A percentile compares a stretch with the other conserved stretches of the same genome.
Evolutionary conservation across 2,113 vertebrate species (phyloP).

Genomic region (Pygathrix nemaeus): DNA sequence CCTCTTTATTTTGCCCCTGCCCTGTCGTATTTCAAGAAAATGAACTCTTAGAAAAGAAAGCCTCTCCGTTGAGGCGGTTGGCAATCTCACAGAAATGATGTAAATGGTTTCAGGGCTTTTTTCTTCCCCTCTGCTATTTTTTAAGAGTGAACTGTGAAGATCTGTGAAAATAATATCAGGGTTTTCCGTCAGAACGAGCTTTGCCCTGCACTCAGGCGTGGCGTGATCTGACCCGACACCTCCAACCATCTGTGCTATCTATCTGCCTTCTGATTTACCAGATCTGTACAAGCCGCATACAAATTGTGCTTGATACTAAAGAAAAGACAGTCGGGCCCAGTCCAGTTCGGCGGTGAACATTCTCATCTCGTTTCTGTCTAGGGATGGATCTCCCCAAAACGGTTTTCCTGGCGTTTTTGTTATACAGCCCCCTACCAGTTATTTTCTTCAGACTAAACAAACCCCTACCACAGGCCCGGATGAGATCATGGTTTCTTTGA

Average conservation of each 20-base stretch:
- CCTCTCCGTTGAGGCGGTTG: background rate
- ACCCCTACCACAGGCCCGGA: background rate
- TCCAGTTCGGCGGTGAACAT: background rate
- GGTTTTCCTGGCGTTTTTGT: background rate
- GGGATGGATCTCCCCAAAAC: background rate
- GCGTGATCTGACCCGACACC: slow-evolving; percentile 99
- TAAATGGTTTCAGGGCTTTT: slow-evolving; percentile 52
- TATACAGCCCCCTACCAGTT: background rate
- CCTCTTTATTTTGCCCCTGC: slow-evolving; percentile 52
- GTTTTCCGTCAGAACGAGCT: slow-evolving; percentile 98
- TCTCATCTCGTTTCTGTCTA: background rate
- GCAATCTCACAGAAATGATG: slow-evolving; percentile 58
- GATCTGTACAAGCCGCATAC: slow-evolving; percentile 91
- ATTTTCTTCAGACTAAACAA: slow-evolving; percentile 45
- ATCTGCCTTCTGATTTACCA: slow-evolving; percentile 99
- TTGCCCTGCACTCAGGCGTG: slow-evolving; percentile 95
- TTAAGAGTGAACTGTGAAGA: slow-evolving; percentile 87
- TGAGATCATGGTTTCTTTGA: slow-evolving; percentile 20
- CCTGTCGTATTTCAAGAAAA: slow-evolving; percentile 67
- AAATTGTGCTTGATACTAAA: slow-evolving; percentile 96
- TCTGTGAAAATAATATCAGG: slow-evolving; percentile 98
- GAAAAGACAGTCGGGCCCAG: slow-evolving; percentile 80
- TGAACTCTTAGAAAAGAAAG: slow-evolving; percentile 45
- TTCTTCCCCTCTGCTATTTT: slow-evolving; percentile 46
- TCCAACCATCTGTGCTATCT: slow-evolving; percentile 99